These are phyloP conservation scores for Burhinus bistriatus DNA, from an alignment of 2,113 vertebrate genomes.

Conservation along the genomic window DNA sequence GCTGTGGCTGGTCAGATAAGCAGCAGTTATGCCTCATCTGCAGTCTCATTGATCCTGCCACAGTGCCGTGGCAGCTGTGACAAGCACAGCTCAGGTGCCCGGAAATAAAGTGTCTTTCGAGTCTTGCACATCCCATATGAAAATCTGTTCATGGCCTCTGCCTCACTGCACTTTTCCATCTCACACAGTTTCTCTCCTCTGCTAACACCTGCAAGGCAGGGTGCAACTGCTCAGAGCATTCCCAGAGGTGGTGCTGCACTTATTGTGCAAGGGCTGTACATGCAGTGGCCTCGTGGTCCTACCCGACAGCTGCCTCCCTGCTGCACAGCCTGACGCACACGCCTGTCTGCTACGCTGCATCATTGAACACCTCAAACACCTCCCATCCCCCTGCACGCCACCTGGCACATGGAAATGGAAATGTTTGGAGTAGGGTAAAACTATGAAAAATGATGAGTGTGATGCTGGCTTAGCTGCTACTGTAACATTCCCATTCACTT, in stretches of 20 bases:
- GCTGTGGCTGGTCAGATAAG: background rate
- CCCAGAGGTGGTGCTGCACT: background rate
- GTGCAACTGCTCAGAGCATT: background rate
- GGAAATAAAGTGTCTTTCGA: fast-evolving
- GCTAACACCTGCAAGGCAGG: background rate
- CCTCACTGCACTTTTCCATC: background rate
- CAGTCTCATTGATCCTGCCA: background rate
- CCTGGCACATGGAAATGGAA: background rate
- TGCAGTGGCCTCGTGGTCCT: background rate
- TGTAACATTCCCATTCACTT: background rate
- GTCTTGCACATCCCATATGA: fast-evolving
- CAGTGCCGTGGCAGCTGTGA: background rate
- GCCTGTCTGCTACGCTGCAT: fast-evolving
- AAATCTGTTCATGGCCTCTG: background rate
- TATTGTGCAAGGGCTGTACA: fast-evolving
- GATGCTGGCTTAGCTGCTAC: background rate
- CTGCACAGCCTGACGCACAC: fast-evolving
- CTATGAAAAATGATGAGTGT: background rate
- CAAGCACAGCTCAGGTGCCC: background rate
- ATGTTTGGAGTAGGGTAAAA: background rate
- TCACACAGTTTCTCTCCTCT: fast-evolving
- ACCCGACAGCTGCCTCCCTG: fast-evolving
- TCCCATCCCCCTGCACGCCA: fast-evolving
- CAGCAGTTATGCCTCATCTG: background rate
- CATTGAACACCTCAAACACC: fast-evolving